Evolutionary conservation across 1,140 invertebrate genomes (phyloP), one percentile per base, ranked within the genome.

Genomic region (Drosophila aff.): DNA sequence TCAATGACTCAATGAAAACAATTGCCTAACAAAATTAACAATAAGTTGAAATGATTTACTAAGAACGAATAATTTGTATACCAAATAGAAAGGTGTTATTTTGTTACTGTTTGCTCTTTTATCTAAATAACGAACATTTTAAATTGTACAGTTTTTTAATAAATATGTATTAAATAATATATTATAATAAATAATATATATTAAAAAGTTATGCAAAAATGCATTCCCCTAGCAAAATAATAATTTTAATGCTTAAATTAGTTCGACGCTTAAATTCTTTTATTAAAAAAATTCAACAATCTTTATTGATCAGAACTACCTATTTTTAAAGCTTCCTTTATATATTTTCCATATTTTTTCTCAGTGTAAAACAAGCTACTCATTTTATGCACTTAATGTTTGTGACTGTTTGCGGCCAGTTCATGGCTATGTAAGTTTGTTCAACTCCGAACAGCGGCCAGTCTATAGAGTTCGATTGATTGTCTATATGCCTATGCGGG

Each of bases 361-460:
- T 50, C 11, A 31, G 33, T 52, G 64, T 64, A 66, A 11, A 77
- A 16, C 60, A 18, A 77, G 31, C 60, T 65, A 49, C 49, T 52
- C 49, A 67, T 46, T 67, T 67, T 41, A 23, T 40, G 38, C 49
- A 57, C 57, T 49, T 40, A 57, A 63, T 58, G 65, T 63, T 78
- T 73, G 40, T 49, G 38, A 63, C 47, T 68, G 75, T 77, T 77
- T 76, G 74, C 28, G 74, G 74, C 52, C 78, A 76, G 84, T 89
- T 89, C 84, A 89, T 79, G 84, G 85, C 84, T 76, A 64, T 65
- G 58, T 44, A 62, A 76, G 84, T 89, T 90, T 89, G 65, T 90
- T 89, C 84, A 90, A 84, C 75, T 69, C 52, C 53, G 36, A n/a
- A 26, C 59, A 11, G 49, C 43, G 50, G 38, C 61, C 49, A 76